phyloP scores from a whole-genome alignment of 2,888 invertebrate species.

The Platycheirus rosarum region DNA sequence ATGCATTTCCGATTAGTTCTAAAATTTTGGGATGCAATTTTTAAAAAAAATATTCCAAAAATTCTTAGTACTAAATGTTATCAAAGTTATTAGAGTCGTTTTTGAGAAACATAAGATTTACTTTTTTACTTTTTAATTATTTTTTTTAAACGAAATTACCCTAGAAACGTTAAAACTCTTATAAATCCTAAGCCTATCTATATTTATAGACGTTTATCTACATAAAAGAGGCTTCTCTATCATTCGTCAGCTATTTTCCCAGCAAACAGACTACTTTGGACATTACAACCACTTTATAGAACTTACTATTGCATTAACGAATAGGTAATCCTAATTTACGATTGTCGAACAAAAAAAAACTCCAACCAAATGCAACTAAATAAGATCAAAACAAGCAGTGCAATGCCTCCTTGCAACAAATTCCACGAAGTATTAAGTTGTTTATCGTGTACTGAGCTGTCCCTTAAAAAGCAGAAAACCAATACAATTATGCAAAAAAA shows the following conservation, averaged over 20 bases:
- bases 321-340: conserved; percentile 64
- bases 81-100: too few relatives aligned
- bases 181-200: too few relatives aligned
- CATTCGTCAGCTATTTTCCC: not conserved
- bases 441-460: conserved; percentile 29
- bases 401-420: conserved; percentile 14
- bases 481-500: conserved; percentile 15
- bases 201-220: too few relatives aligned
- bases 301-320: conserved; percentile 37
- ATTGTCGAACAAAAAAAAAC: conserved; percentile 1
- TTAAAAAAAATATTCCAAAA: too few relatives aligned
- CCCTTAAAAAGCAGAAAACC: not conserved
- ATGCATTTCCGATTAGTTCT: too few relatives aligned
- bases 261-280: not conserved
- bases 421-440: conserved; percentile 36
- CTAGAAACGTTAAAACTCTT: too few relatives aligned
- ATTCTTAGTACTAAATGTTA: too few relatives aligned
- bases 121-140: too few relatives aligned
- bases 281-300: conserved; percentile 11
- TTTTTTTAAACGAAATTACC: too few relatives aligned
- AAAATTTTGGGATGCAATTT: too few relatives aligned
- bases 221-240: too few relatives aligned
- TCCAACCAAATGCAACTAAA: conserved; percentile 16
- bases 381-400: conserved; percentile 23
- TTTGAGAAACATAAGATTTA: too few relatives aligned